phyloP scores from a whole-genome alignment of 2,113 vertebrate species.

The Aramus guarauna region DNA sequence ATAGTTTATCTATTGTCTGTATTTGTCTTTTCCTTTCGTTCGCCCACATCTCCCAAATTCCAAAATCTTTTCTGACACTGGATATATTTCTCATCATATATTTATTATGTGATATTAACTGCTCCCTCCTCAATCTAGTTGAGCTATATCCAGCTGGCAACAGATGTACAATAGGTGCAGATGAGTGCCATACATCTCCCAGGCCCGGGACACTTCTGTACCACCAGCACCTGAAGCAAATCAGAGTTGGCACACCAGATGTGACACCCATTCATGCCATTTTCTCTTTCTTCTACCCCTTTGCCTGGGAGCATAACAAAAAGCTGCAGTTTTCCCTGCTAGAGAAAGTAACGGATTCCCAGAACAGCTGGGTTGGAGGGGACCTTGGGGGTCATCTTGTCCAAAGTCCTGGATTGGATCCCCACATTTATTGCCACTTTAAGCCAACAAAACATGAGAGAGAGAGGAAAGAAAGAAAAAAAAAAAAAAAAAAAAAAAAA shows the following conservation, averaged over 20 bases:
- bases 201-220: neutral
- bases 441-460: neutral
- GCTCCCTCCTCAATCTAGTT: neutral
- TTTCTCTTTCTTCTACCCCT: neutral
- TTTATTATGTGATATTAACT: neutral
- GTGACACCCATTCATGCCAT: neutral
- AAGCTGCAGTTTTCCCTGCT: neutral
- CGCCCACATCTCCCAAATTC: neutral
- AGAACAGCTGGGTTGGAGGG: neutral
- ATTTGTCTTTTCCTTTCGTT: neutral
- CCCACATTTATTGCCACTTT: neutral
- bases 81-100: neutral
- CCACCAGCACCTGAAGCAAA: neutral
- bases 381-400: neutral
- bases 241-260: neutral
- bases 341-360: neutral
- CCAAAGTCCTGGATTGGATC: neutral
- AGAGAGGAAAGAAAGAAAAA: no score
- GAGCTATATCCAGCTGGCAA: neutral
- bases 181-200: neutral
- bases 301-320: neutral
- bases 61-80: neutral
- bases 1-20: neutral
- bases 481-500: no score
- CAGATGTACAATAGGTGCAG: neutral